Evolutionary conservation across 2,797 vertebrate genomes (phyloP), one percentile per base, ranked within the genome.

Genomic region (Dendrocincla fuliginosa): DNA sequence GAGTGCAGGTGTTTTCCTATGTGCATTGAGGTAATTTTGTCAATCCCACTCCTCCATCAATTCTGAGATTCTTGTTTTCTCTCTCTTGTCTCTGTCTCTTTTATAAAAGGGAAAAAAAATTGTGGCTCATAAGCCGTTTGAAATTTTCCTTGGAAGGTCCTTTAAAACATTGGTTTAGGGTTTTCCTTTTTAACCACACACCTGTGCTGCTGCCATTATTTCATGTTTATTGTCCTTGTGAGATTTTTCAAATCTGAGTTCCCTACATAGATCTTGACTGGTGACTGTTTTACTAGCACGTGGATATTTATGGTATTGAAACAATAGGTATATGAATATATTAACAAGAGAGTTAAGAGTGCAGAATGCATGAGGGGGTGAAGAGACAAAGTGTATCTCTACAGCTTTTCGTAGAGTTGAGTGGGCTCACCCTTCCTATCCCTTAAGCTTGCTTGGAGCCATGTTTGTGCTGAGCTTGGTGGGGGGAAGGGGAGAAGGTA

Each of bases 1-100:
- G 7, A 5, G 11, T 15, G 6, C 3, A 14, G 42, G 5, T 33
- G 50, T 59, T 16, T 16, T 85, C 23, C 47, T 82, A 2, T 57
- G 2, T 13, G 16, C 4, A 1, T 32, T 13, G 14, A 25, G 20
- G 44, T 16, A 37, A 17, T 57, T 65, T 57, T 74, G 30, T 18
- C 37, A 60, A 0, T 53, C 3, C 1, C 7, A 25, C 67, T 90
- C 19, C 24, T 46, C 12, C 20, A 74, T 10, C 5, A 11, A 0
- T 75, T 86, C 81, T 71, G 13, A 75, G 32, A 28, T 30, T 64
- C 28, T 83, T 71, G 7, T 19, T 55, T 14, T 33, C 15, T 52
- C 15, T 65, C 27, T 73, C 22, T 74, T 4, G 3, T 70, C 24
- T 87, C n/a, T 35, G 13, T 41, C 15, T 2, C 11, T 56, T 70